Conservation (phyloP, 2,113 vertebrate genomes). For the Sinocyclocheilus rhinocerous region DNA sequence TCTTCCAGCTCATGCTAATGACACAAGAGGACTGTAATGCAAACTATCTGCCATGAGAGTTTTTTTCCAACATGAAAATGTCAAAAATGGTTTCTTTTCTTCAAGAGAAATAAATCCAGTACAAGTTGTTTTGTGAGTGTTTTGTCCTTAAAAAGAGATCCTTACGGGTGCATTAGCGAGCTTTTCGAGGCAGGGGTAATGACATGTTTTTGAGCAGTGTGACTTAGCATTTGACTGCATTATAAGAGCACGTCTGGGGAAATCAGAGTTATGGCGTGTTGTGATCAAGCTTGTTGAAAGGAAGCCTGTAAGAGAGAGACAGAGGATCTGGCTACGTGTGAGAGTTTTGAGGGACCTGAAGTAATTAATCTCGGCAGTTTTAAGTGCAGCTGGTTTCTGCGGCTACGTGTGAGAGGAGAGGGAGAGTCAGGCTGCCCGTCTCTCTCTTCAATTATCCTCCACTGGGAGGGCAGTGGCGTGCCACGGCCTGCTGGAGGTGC, state of each 20-base stretch:
- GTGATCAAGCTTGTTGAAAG: constrained; percentile 26
- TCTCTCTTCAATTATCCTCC: constrained; percentile 15
- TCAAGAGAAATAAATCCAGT: neutral
- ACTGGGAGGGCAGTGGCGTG: constrained; percentile 10
- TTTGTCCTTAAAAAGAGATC: neutral
- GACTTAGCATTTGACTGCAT: constrained; percentile 26
- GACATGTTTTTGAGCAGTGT: constrained; percentile 31
- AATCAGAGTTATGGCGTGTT: constrained; percentile 13
- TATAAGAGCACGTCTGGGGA: neutral
- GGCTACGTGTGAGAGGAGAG: constrained; percentile 31
- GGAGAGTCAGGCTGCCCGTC: neutral
- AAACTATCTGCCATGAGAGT: neutral
- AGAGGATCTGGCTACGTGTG: neutral
- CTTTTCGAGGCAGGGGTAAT: neutral
- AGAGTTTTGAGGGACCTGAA: constrained; percentile 35
- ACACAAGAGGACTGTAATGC: neutral
- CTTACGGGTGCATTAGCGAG: neutral
- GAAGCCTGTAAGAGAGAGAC: neutral
- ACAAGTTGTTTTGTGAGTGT: neutral
- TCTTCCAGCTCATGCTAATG: constrained; percentile 7
- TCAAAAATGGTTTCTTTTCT: neutral
- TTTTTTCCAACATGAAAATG: neutral
- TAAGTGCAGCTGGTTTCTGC: constrained; percentile 41
- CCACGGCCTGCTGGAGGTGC: constrained; percentile 26
- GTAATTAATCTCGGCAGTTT: constrained; percentile 44